phyloP scores from a whole-genome alignment of 2,113 vertebrate species.

The Mungos mungo region DNA sequence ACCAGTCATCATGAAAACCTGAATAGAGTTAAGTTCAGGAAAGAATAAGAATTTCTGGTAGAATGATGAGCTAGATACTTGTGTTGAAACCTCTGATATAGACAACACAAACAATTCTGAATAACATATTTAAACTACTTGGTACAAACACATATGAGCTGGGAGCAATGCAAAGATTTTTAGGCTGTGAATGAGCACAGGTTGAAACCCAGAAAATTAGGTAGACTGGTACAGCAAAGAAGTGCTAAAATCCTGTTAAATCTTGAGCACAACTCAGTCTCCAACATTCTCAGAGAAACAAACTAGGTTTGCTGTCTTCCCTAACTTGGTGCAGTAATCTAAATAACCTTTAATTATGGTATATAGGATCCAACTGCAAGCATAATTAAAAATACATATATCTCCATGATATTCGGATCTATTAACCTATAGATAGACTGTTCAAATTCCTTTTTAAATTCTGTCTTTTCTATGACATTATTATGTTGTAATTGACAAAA shows the following conservation, averaged over 20 bases:
- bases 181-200: not conserved
- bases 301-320: not conserved
- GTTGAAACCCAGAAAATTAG: not conserved
- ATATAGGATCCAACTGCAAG: not conserved
- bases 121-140: not conserved
- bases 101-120: not conserved
- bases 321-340: not conserved
- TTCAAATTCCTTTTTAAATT: constrained; percentile 1
- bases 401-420: not conserved
- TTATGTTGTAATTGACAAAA: constrained; percentile 10
- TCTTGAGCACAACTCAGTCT: not conserved
- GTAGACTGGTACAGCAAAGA: not conserved
- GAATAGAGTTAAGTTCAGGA: not conserved
- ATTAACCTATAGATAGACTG: not conserved
- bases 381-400: not conserved
- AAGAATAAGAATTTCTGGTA: not conserved
- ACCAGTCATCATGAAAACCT: not conserved
- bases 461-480: not conserved
- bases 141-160: not conserved
- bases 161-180: not conserved
- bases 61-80: not conserved
- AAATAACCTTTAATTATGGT: not conserved
- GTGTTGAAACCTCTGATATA: not conserved
- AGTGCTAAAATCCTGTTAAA: not conserved
- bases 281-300: not conserved